Evolutionary conservation across 2,888 invertebrate species (phyloP), one percentile per base, ranked within the genome.

Genomic region (Syrphus vitripennis): DNA sequence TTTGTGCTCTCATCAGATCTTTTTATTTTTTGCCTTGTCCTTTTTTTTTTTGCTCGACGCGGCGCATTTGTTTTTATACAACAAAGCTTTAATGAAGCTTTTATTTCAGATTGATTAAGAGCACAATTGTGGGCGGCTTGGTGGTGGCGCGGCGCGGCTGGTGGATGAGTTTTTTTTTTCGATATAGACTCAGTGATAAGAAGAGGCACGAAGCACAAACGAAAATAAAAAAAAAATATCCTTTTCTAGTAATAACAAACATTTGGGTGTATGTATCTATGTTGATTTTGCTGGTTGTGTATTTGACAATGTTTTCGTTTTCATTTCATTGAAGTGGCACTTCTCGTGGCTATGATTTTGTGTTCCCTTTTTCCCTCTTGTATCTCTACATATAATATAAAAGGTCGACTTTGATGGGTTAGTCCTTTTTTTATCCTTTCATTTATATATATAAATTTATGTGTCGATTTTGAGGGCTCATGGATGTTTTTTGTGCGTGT

Each of bases 81-180:
- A 61, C 81, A 81, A 86, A 86, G 86, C 82, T 86, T 82, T 81
- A 78, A 82, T 82, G 86, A 86, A 86, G 86, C 86, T 86, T 86
- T 86, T 86, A 82, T 81, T 86, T 78, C 50, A 59, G 70, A 78
- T 81, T 86, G 86, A 81, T 86, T 86, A 82, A 86, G 86, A 86
- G 72, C 57, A 82, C 72, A 74, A 61, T 61, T 31, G 63, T 59
- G 77, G 29, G 42, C 24, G 34, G 55, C 48, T 24, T 10, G 45
- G 12, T 40, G 14, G 19, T 26, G 16, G 26, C 6, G n/a, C 16
- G 45, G n/a, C 45, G 50, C 3, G 2, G n/a, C 1, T 10, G 50
- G 26, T 19, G 45, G 63, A 29, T 48, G 45, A 65, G 45, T 31
- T 48, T 63, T 63, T 37, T 59, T 57, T 21, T 1, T 16, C 16